Evolutionary conservation across 2,797 vertebrate genomes (phyloP).

Genomic region (Novumbra hubbsi): DNA sequence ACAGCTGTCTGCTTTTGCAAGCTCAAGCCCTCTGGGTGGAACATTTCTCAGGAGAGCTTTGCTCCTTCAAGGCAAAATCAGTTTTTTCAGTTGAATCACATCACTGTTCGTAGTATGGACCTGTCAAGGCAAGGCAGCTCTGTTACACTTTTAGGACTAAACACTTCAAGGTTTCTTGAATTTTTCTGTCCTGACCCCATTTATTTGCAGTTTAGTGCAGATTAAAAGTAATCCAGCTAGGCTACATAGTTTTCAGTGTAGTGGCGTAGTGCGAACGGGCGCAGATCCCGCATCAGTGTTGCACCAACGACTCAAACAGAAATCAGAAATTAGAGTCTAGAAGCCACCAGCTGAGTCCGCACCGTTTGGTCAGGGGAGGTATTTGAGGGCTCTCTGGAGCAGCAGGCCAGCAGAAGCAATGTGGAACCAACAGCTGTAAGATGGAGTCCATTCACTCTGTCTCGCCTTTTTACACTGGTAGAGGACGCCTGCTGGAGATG

Average conservation of each 20-base stretch:
- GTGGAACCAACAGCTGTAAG: no score
- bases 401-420: no score
- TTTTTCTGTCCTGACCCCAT: neutral
- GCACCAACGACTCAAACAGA: no score
- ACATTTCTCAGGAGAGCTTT: slow-evolving; percentile 20
- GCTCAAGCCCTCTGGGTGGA: neutral
- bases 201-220: neutral
- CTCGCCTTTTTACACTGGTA: no score
- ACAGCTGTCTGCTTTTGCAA: neutral
- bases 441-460: no score
- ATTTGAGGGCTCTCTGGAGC: no score
- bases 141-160: slow-evolving; percentile 1
- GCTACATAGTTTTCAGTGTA: neutral
- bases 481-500: no score
- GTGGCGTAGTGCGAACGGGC: no score
- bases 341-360: no score
- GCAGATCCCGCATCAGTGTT: no score
- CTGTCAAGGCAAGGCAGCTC: slow-evolving; percentile 12
- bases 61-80: slow-evolving; percentile 40
- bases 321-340: no score
- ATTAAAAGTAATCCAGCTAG: neutral
- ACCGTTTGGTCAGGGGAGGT: no score
- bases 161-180: slow-evolving; percentile 8
- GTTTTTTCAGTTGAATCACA: slow-evolving; percentile 14
- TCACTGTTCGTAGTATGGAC: slow-evolving; percentile 8